Base-by-base conservation (phyloP, 2,113 vertebrate genomes). In the Craseonycteris thonglongyai region DNA sequence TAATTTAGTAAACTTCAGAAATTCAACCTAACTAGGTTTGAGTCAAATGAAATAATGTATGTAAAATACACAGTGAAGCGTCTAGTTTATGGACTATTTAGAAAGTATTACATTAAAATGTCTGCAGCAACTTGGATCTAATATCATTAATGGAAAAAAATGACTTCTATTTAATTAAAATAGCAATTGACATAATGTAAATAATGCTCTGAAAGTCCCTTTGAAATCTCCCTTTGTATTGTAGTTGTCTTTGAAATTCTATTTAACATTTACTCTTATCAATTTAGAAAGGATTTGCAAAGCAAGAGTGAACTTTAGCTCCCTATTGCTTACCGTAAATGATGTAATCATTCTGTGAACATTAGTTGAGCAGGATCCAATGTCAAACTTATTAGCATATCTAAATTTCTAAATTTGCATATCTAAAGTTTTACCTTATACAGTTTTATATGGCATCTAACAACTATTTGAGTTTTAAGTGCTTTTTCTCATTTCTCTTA, bases 301-400 rank as follows among this genome's bases (percentile, higher is more conserved):
- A 88, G 95, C 89, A 96, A 84, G 96, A 83, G 87, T 97, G 96
- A 97, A 88, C 92, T 96, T 97, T 61, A 85, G 71, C 54, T 90
- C 42, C 33, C 21, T 7, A 13, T 26, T 33, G 54, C 92, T 94
- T 91, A 69, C 78, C 68, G 83, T 92, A 81, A 66, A 65, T 72
- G 63, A 74, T 1, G 3, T 42, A 61, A 72, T 40, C 66, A 47
- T 42, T 54, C 51, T 15, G 83, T 83, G 59, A 90, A 91, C 76
- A 71, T 30, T 9, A 65, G 79, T 9, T 35, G 58, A 54, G 26
- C 45, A 69, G 33, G 80, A 28, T 74, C 49, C 74, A 88, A 6
- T 33, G 54, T 71, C 78, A 87, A 91, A 54, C 38, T 51, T 35
- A 83, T 79, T 63, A 95, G 88, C 91, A 58, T 71, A 85, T 63